Base-by-base conservation (phyloP, 92 coral and sea anemone genomes). In the Porites rus region DNA sequence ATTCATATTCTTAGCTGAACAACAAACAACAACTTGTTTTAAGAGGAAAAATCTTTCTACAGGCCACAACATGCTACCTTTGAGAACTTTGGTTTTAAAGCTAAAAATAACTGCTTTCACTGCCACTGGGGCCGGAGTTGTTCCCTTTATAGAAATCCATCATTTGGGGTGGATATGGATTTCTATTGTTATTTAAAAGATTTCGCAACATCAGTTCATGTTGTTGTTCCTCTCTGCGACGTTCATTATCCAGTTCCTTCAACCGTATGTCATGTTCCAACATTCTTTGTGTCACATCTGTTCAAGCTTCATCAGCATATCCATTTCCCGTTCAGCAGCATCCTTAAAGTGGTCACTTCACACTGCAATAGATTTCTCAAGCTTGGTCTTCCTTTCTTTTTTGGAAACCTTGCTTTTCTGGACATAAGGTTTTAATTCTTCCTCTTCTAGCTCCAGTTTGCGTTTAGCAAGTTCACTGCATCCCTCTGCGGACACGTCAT, bases 121-220 rank as follows among this genome's bases (percentile, higher is more conserved):
- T 83, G 67, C 91, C 80, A 88, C 66, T 81, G 51, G 80, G 60
- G 60, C 75, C 68, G 58, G 87, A 72, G 75, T 71, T 71, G 75
- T 43, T 71, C 75, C 56, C 75, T 38, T 71, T 71, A 80, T n/a
- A 68, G 64, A 79, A 50, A 59, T 70, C 85, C 50, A 52, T 71
- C 68, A 75, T 72, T 74, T 83, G 87, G 62, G 81, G 83, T 54
- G 85, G 84, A 51, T 51, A 63, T 84, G 72, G 92, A 83, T 62
- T 74, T 67, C 82, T 75, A 72, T 82, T 89, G 84, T 84, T 87
- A 54, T 72, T 72, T 83, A 83, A 82, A 43, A 83, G n/a, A 21
- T 77, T 83, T 24, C 84, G 80, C 88, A 83, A 70, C 82, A 82
- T n/a, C n/a, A n/a, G n/a, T 75, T 88, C 88, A 65, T 89, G 92